Evolutionary conservation across 2,113 vertebrate genomes (phyloP), one percentile per base, ranked within the genome.

Genomic region (Fulmarus glacialis): DNA sequence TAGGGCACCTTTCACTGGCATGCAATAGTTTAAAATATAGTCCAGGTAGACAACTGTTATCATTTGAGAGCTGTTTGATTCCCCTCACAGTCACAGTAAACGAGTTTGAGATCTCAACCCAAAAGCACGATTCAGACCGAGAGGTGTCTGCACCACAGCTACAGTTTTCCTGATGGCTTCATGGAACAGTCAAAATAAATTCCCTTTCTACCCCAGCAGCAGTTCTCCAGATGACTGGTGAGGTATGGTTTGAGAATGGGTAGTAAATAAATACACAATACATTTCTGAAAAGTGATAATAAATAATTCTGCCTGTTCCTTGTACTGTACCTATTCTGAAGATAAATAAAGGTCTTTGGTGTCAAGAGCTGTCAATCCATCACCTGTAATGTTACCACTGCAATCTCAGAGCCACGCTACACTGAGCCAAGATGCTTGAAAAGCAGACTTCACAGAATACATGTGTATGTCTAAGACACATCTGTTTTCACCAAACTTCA

Each of bases 221-320:
- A 64, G 32, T 19, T 72, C 58, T 86, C 38, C 71, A 55, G 67
- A 22, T 32, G 53, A 60, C 50, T 62, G 45, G 15, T 84, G 60
- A 93, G 71, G 73, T 60, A 70, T 38, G 17, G 90, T 64, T 58
- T 68, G 32, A 14, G 22, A 87, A 64, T 23, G 18, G 24, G 24
- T 29, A 72, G 60, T n/a, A 90, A 91, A 90, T 90, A 95, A 87
- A 92, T 45, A 62, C 68, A 81, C 56, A 82, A 85, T 38, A 89
- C 56, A 83, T 91, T 94, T 91, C 85, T 92, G 68, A 30, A 87
- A 60, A 81, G 48, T 3, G 4, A 27, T 75, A 82, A 82, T 72
- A 97, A 95, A 92, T 90, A 74, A 81, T 87, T 84, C 90, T 59
- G 50, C 32, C n/a, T 52, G 24, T 59, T 91, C 43, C 47, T 45